Percentiles rank a stretch among this genome's conserved stretches.
Conservation (phyloP, 2,888 invertebrate species). For the Trilocha varians region DNA sequence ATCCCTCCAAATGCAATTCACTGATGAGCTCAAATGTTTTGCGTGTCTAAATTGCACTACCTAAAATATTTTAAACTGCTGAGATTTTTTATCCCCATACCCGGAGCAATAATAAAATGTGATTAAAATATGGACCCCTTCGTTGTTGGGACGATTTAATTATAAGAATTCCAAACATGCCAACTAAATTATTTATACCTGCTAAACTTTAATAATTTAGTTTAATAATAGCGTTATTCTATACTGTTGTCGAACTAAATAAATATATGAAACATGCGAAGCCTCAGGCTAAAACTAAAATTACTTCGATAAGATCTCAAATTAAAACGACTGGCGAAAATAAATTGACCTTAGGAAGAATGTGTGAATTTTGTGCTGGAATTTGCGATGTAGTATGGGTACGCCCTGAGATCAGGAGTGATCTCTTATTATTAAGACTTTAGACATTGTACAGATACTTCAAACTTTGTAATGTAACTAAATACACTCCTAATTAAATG, state of each 20-base stretch:
- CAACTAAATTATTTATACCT: slow-evolving; percentile 39
- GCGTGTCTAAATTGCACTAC: slow-evolving; percentile 37
- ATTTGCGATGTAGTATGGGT: no score
- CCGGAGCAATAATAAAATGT: slow-evolving; percentile 52
- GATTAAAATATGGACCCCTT: slow-evolving; percentile 58
- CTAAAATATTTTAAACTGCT: slow-evolving; percentile 33
- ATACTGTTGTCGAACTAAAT: slow-evolving; percentile 3
- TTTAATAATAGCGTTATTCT: slow-evolving; percentile 11
- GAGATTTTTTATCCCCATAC: slow-evolving; percentile 39
- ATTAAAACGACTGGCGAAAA: no score
- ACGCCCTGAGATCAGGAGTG: no score
- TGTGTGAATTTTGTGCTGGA: no score
- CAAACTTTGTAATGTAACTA: no score
- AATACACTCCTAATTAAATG: no score
- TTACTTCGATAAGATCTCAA: no score
- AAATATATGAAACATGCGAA: neutral
- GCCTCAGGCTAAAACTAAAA: no score
- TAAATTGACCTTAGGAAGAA: no score
- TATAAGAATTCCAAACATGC: slow-evolving; percentile 50
- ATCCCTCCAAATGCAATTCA: slow-evolving; percentile 30
- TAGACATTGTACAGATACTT: no score
- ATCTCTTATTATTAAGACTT: no score
- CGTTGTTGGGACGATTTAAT: slow-evolving; percentile 51
- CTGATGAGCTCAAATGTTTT: slow-evolving; percentile 39
- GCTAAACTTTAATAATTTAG: slow-evolving; percentile 25